Evolutionary conservation across 2,113 vertebrate species (phyloP), one percentile per base, ranked within the genome.

Genomic region (Telmatochromis bifrenatus): DNA sequence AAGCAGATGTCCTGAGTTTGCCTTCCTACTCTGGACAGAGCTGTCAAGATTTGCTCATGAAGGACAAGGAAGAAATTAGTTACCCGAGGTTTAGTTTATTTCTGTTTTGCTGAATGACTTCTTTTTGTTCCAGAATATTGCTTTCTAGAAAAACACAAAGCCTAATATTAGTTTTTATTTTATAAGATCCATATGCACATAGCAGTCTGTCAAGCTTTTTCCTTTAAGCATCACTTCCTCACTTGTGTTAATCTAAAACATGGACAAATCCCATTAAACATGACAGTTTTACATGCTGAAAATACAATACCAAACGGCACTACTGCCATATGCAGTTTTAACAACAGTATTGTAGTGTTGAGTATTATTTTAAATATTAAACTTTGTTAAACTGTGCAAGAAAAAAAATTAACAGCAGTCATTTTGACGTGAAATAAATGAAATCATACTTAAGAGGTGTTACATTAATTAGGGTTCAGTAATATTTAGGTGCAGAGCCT

Each of bases 1-100:
- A 94, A 95, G 92, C 91, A 95, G 94, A 95, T 95, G 94, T 95
- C 93, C 95, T 54, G 91, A 92, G 91, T 93, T 95, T 87, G 92
- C 91, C 90, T 95, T 91, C 87, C 87, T 96, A 95, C 95, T 97
- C 96, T 96, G 96, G 97, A 96, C 96, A 96, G 95, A 95, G 93
- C 95, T 90, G 96, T 94, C 92, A 94, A 92, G 93, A 92, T 96
- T 91, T 96, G 91, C 95, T 95, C 11, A 9, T 96, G 95, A 96
- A 94, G 96, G 96, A 96, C 96, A 60, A 82, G 13, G 87, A 94
- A 87, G 85, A 85, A 89, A 89, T 77, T 53, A 88, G 89, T 89
- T 84, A 81, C 84, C 54, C 19, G 35, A 91, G 75, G 68, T 88
- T 91, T 33, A 28, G 39, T 23, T 85, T 62, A 11, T 83, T 82